Base-by-base conservation (phyloP, 2,113 vertebrate species). In the Nothocercus nigrocapillus region DNA sequence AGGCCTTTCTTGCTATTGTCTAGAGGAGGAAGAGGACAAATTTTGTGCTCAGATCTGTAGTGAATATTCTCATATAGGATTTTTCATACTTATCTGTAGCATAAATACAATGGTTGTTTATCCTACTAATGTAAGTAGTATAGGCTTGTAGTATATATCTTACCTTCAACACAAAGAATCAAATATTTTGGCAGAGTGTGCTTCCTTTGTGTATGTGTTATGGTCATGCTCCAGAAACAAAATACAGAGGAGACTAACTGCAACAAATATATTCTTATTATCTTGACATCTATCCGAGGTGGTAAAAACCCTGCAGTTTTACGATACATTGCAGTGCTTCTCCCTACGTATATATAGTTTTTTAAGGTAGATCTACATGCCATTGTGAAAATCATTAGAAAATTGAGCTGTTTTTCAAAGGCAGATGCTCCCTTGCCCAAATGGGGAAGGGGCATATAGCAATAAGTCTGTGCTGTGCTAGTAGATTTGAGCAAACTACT, bases 301-400 rank as follows among this genome's bases (percentile, higher is more conserved):
- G 88, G 38, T 95, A 92, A 95, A 96, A 94, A 25, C 49, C 24
- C 62, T 90, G 53, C 80, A 51, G 89, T 93, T 97, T 97, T 97
- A 89, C 90, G 88, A 92, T 44, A 62, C 68, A 24, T 88, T 44
- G 3, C 30, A 9, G 8, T 47, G 40, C 73, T 90, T 95, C 90
- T 88, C 25, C 32, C 28, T 87, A n/a, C 85, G 9, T 19, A 28
- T 54, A 28, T 85, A 51, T 68, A 61, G 38, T 84, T 94, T 96
- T 94, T 90, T 76, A 28, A 62, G 86, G 75, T 79, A 79, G 69
- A 88, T 75, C 61, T 91, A 54, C 32, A 30, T 61, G 40, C 79
- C 93, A 32, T 79, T 10, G 72, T 85, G 95, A 95, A 96, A 68
- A 64, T 88, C 24, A 8, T 94, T 97, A 95, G 36, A 87, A 95